phyloP scores from a whole-genome alignment of 2,888 invertebrate species.

The Ptycholaimellus sp. region DNA sequence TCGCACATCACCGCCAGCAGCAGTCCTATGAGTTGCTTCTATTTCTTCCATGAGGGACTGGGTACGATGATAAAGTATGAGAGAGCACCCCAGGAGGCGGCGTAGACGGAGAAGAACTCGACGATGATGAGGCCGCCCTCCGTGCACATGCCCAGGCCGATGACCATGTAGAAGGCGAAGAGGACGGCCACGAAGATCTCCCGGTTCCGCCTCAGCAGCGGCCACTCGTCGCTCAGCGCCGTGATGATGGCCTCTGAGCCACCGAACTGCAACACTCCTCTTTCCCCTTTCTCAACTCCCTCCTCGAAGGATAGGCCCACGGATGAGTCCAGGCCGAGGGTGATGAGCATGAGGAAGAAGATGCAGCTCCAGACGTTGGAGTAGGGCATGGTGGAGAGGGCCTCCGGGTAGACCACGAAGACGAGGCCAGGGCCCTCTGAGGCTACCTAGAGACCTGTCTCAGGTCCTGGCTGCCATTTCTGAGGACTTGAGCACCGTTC shows the following conservation, averaged over 20 bases:
- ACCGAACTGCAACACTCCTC: conserved; percentile 53
- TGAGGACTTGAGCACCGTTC: neutral
- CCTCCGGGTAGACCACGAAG: conserved; percentile 92
- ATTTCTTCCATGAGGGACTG: too few relatives aligned
- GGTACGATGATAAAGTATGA: too few relatives aligned
- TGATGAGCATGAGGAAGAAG: conserved; percentile 97
- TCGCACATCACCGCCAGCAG: conserved; percentile 79
- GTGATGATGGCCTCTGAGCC: conserved; percentile 97
- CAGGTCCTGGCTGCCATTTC: neutral
- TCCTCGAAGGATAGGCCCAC: too few relatives aligned
- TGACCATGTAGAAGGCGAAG: conserved; percentile 58
- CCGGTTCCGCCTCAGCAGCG: conserved; percentile 54
- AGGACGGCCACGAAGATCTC: conserved; percentile 74
- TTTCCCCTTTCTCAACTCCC: too few relatives aligned
- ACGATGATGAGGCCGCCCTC: conserved; percentile 91
- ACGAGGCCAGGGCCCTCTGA: conserved; percentile 45
- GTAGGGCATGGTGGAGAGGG: conserved; percentile 89
- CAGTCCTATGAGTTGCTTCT: too few relatives aligned
- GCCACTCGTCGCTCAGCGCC: conserved; percentile 85
- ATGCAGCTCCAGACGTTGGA: conserved; percentile 90
- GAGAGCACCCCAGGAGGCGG: conserved; percentile 71
- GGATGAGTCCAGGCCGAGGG: conserved; percentile 83
- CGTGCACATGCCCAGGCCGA: conserved; percentile 76
- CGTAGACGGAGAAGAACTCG: conserved; percentile 71
- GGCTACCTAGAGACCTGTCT: conserved; percentile 61